These are phyloP conservation scores for Sebastes baramenuke DNA, from an alignment of 2,797 vertebrate genomes.

Conservation along the genomic window DNA sequence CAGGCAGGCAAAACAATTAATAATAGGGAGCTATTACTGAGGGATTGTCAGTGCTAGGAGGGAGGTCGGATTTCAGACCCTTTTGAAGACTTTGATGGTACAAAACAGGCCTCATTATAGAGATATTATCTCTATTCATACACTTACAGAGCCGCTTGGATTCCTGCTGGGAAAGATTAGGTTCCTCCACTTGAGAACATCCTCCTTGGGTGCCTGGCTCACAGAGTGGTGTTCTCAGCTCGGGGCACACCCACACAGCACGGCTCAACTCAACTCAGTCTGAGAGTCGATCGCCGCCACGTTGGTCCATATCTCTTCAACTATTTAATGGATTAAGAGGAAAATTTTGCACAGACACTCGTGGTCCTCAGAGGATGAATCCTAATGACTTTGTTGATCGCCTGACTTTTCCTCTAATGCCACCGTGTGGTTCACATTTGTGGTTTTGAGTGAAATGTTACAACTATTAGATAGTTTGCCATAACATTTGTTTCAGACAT, in stretches of 20 bases:
- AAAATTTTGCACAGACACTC: neutral
- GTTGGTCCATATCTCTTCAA: neutral
- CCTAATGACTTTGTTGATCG: neutral
- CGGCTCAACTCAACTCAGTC: neutral
- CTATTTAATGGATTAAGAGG: neutral
- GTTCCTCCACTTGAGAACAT: conserved; percentile 86
- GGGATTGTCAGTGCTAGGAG: conserved; percentile 82
- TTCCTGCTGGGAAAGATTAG: conserved; percentile 88
- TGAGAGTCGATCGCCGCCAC: neutral
- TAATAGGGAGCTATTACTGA: conserved; percentile 86
- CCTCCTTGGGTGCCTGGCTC: conserved; percentile 73
- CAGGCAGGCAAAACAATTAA: conserved; percentile 85
- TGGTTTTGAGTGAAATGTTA: neutral
- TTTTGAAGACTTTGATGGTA: conserved; percentile 88
- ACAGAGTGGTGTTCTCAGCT: conserved; percentile 74
- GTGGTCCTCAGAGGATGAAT: neutral
- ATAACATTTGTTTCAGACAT: neutral
- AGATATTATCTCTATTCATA: conserved; percentile 92
- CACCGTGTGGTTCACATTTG: neutral
- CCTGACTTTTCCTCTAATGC: neutral
- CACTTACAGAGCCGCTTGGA: conserved; percentile 85
- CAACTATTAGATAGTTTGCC: neutral
- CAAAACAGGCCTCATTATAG: conserved; percentile 90
- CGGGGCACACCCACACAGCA: conserved; percentile 63
- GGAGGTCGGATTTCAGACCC: conserved; percentile 85